phyloP scores from a whole-genome alignment of 2,888 invertebrate species.

The Latheticus oryzae region DNA sequence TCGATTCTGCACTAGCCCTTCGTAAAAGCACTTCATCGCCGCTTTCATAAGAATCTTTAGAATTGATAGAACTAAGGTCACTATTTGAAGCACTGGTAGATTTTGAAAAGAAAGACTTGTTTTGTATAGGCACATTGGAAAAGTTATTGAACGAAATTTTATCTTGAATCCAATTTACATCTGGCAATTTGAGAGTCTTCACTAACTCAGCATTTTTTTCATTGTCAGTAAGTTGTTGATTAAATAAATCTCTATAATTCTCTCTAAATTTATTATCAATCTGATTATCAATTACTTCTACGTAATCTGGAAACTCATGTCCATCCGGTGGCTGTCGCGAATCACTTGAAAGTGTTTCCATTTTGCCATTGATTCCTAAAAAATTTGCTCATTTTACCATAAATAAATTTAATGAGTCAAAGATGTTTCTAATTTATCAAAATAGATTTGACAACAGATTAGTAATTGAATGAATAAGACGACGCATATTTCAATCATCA shows the following conservation, averaged over 20 bases:
- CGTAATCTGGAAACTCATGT: conserved; percentile 82
- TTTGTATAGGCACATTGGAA: conserved; percentile 35
- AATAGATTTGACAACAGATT: too few relatives aligned
- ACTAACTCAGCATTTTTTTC: conserved; percentile 17
- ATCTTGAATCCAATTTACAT: conserved; percentile 43
- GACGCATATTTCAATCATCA: too few relatives aligned
- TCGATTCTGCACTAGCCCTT: conserved; percentile 45
- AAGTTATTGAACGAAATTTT: conserved; percentile 41
- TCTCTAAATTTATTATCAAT: conserved; percentile 27
- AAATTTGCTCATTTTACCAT: conserved; percentile 24
- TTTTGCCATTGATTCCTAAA: conserved; percentile 63
- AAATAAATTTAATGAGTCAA: too few relatives aligned
- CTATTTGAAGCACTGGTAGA: conserved; percentile 52
- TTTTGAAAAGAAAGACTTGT: conserved; percentile 35
- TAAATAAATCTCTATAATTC: conserved; percentile 22
- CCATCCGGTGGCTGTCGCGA: conserved; percentile 85
- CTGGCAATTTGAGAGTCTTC: conserved; percentile 35
- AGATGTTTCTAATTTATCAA: too few relatives aligned
- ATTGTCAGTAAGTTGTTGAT: conserved; percentile 18
- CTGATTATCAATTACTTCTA: conserved; percentile 66
- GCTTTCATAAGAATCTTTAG: conserved; percentile 14
- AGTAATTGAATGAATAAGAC: too few relatives aligned
- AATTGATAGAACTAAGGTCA: conserved; percentile 51
- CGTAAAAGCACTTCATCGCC: conserved; percentile 46
- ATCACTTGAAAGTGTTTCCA: conserved; percentile 70